Evolutionary conservation across 35 echinoderm and acorn worm genomes (phyloP).

Genomic region (Ptychodera flava): DNA sequence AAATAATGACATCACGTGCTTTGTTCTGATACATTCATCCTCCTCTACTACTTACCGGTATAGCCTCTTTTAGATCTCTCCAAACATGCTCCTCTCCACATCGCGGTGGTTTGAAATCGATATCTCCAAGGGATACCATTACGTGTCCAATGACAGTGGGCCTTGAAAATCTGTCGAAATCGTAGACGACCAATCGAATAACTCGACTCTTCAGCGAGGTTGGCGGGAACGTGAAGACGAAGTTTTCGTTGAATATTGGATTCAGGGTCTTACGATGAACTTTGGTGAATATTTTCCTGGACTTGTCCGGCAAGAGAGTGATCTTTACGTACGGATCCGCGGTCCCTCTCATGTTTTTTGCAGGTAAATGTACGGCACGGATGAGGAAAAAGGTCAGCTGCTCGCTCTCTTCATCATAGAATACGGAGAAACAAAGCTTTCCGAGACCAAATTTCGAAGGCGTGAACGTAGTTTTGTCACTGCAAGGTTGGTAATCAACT

Average conservation of each 20-base stretch:
- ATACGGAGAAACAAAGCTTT: slow-evolving; percentile 63
- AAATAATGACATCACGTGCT: no score
- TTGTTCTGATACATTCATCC: no score
- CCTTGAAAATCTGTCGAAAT: slow-evolving; percentile 62
- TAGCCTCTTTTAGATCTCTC: slow-evolving; percentile 7
- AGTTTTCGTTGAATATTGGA: slow-evolving; percentile 65
- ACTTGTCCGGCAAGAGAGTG: slow-evolving; percentile 41
- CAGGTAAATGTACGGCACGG: slow-evolving; percentile 45
- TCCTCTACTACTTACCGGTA: neutral
- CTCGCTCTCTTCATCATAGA: slow-evolving; percentile 45
- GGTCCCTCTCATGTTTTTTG: slow-evolving; percentile 1
- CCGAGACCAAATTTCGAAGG: slow-evolving; percentile 8
- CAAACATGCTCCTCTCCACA: slow-evolving; percentile 4
- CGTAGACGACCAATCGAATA: slow-evolving; percentile 33
- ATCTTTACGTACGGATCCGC: slow-evolving; percentile 55
- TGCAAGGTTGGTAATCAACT: neutral
- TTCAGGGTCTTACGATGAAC: slow-evolving; percentile 27
- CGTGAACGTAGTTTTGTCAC: neutral
- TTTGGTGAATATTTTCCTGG: slow-evolving; percentile 11
- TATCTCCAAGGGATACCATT: slow-evolving; percentile 25
- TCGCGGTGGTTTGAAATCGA: slow-evolving; percentile 10
- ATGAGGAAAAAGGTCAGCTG: slow-evolving; percentile 53
- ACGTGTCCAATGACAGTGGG: slow-evolving; percentile 46
- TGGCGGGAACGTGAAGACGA: slow-evolving; percentile 36
- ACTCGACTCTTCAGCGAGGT: neutral